phyloP scores from a whole-genome alignment of 2,888 invertebrate species.

The Nipponacmea schrenckii region DNA sequence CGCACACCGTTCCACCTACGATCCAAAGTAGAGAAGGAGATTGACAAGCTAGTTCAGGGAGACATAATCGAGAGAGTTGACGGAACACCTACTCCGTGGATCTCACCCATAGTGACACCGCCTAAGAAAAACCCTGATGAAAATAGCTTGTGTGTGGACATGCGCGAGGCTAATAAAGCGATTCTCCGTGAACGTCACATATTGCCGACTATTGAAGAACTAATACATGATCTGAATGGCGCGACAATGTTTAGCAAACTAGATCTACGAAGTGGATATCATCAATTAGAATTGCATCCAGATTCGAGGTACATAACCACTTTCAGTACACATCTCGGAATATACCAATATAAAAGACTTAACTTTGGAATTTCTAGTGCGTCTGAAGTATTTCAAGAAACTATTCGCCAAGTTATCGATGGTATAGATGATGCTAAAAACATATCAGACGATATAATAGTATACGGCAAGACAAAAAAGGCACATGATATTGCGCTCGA shows the following conservation, averaged over 20 bases:
- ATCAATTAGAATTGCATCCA: constrained; percentile 4
- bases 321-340: constrained; percentile 23
- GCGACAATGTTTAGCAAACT: background rate
- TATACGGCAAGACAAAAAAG: constrained; percentile 20
- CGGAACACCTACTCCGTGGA: constrained; percentile 20
- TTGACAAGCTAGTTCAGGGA: constrained; percentile 27
- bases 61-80: constrained; percentile 36
- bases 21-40: constrained; percentile 26
- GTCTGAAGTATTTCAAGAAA: constrained; percentile 27
- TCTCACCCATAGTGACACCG: background rate
- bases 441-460: constrained; percentile 27
- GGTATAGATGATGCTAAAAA: constrained; percentile 22
- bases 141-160: background rate
- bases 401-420: constrained; percentile 14
- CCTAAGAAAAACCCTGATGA: background rate
- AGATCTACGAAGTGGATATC: background rate
- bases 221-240: background rate
- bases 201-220: background rate
- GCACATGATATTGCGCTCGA: constrained; percentile 24
- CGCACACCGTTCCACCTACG: constrained; percentile 24
- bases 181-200: background rate
- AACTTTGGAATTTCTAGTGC: constrained; percentile 16
- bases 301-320: background rate
- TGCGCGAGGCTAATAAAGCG: background rate
- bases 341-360: constrained; percentile 28